Conservation (phyloP, 1,140 invertebrate species). For the Pachyrhynchus sulphureomaculatus region DNA sequence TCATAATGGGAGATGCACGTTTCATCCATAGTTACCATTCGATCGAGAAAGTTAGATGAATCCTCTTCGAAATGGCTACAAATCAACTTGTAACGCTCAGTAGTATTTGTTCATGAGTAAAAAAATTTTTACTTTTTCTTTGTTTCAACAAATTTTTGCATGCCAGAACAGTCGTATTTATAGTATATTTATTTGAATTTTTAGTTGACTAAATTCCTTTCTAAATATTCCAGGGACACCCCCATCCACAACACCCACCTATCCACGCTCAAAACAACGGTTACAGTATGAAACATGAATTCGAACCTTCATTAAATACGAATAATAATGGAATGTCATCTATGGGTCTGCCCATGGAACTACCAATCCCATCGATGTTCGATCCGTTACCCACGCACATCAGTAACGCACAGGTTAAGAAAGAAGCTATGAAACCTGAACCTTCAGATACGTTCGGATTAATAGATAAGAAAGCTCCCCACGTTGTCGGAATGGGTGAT, state of each 20-base stretch:
- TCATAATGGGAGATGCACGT: too few species aligned
- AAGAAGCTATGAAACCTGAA: slow-evolving; percentile 35
- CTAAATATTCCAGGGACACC: slow-evolving; percentile 36
- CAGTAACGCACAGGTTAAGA: slow-evolving; percentile 51
- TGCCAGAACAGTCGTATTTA: too few species aligned
- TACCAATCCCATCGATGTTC: slow-evolving; percentile 62
- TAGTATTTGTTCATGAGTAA: too few species aligned
- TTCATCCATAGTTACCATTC: too few species aligned
- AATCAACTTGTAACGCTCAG: too few species aligned
- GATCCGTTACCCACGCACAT: slow-evolving; percentile 56
- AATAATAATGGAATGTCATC: slow-evolving; percentile 57
- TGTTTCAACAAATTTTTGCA: too few species aligned
- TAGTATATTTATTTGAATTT: too few species aligned
- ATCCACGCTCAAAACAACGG: slow-evolving; percentile 55
- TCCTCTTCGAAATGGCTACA: too few species aligned
- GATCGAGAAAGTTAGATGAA: too few species aligned
- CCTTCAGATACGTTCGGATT: background rate
- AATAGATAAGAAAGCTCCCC: slow-evolving; percentile 13
- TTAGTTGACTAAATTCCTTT: background rate
- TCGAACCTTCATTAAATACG: slow-evolving; percentile 44
- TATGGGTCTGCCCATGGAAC: slow-evolving; percentile 55
- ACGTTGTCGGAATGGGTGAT: slow-evolving; percentile 26
- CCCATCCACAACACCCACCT: slow-evolving; percentile 33
- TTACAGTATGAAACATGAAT: slow-evolving; percentile 55
- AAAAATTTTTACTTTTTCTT: too few species aligned